Evolutionary conservation across 2,113 vertebrate genomes (phyloP), one percentile per base, ranked within the genome.

Genomic region (Mastomys coucha): DNA sequence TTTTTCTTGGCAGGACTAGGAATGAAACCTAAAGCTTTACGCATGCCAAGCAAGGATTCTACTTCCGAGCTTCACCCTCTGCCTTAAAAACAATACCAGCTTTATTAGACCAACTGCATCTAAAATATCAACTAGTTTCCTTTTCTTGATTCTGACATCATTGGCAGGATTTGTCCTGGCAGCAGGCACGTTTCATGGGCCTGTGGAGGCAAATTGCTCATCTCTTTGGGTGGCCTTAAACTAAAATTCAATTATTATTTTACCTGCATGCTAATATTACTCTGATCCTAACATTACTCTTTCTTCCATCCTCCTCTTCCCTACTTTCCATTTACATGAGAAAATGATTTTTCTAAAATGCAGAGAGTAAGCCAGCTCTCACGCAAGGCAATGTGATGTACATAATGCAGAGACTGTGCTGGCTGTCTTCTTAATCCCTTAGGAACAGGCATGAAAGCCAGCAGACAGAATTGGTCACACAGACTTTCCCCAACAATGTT

Each of bases 251-350:
- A 16, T 24, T 84, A 82, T 58, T 85, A 76, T 82, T 84, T 84
- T 77, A 77, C 53, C n/a, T 65, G 42, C 31, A 36, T 42, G 26
- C 20, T 93, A 53, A 89, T 65, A 86, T 6, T 51, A 69, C 69
- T 95, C 89, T 84, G 90, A 93, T 93, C 90, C 78, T 45, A 60
- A 56, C 26, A 36, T 31, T 49, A 31, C 53, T 96, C 90, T 51
- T 89, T 67, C 70, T 95, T 90, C 88, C 67, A 33, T 24, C 69
- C 75, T 78, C 9, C 63, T 89, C 82, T 95, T 69, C 82, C 81
- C 93, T 92, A 60, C 72, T 94, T 96, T 95, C 85, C 96, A 96
- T 95, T 97, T 95, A 65, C 56, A 85, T 65, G 28, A 94, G 70
- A 94, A 95, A 53, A 93, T 90, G 56, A 49, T 80, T 94, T 96